phyloP scores from a whole-genome alignment of 1,140 invertebrate species.

The Diachasmimorpha longicaudata region DNA sequence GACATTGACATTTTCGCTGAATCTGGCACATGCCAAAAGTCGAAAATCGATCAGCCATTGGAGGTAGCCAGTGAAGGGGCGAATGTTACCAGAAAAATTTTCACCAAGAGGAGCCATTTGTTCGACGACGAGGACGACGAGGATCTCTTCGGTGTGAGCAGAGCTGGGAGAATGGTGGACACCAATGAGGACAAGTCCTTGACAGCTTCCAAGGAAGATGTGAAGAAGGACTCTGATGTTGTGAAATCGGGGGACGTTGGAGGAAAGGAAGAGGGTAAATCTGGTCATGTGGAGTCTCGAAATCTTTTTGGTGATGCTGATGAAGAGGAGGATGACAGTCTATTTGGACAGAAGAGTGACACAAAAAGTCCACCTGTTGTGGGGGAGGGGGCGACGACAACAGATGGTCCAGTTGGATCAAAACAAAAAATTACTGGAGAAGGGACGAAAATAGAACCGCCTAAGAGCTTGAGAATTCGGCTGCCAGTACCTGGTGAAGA shows the following conservation, averaged over 20 bases:
- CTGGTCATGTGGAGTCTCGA: background rate
- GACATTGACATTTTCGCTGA: slow-evolving; percentile 48
- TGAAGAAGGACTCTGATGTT: slow-evolving; percentile 23
- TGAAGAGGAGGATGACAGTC: slow-evolving; percentile 42
- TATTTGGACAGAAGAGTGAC: slow-evolving; percentile 38
- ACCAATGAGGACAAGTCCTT: background rate
- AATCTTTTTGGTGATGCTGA: slow-evolving; percentile 47
- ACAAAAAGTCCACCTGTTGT: background rate
- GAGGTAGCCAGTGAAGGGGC: background rate
- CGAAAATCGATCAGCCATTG: background rate
- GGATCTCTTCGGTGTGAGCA: slow-evolving; percentile 25
- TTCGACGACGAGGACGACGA: slow-evolving; percentile 39
- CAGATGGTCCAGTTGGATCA: slow-evolving; percentile 22
- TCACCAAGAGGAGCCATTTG: slow-evolving; percentile 27
- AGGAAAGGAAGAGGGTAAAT: slow-evolving; percentile 14
- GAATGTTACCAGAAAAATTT: background rate
- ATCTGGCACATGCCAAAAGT: background rate
- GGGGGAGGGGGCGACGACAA: background rate
- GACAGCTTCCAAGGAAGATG: background rate
- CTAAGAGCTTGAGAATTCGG: slow-evolving; percentile 44
- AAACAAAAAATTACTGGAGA: slow-evolving; percentile 45
- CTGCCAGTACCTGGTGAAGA: slow-evolving; percentile 30
- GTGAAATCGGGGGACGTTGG: background rate
- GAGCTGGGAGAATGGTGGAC: background rate
- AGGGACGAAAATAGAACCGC: slow-evolving; percentile 40